Conservation (phyloP, 2,797 vertebrate species). For the Eulemur albifrons region DNA sequence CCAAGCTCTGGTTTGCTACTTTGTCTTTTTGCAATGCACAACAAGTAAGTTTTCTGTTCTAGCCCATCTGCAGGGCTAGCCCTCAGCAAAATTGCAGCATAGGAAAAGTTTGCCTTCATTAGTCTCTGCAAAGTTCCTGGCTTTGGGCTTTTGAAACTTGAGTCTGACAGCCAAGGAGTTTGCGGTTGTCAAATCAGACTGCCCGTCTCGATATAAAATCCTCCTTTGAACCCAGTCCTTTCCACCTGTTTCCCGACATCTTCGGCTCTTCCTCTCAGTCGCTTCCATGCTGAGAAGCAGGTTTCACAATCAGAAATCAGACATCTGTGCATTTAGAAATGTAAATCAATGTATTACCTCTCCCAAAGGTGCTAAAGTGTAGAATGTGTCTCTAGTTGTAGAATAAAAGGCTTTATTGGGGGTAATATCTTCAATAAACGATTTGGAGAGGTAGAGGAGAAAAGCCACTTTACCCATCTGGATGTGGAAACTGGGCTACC, state of each 20-base stretch:
- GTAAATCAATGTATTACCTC: not conserved
- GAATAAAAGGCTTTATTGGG: not conserved
- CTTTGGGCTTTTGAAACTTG: constrained; percentile 6
- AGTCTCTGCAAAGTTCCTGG: not conserved
- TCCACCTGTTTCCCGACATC: not conserved
- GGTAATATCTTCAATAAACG: not conserved
- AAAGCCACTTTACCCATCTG: not conserved
- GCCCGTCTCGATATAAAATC: not conserved
- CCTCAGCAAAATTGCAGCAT: not conserved
- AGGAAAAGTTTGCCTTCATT: not conserved
- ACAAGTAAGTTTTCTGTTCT: not conserved
- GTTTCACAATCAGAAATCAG: not conserved
- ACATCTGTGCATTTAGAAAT: not conserved
- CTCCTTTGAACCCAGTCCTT: not conserved
- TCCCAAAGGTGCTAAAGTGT: not conserved
- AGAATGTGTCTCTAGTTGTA: not conserved
- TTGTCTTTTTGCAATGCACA: accelerated
- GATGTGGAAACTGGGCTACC: not conserved
- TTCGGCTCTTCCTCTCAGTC: not conserved
- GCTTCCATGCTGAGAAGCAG: not conserved
- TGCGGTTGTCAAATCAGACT: constrained; percentile 22
- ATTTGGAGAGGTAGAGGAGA: not conserved
- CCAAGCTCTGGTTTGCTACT: not conserved
- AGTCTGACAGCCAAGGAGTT: constrained; percentile 38
- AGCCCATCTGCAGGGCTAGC: not conserved